Evolutionary conservation across 2,113 vertebrate genomes (phyloP).

Genomic region (Physeter macrocephalus): DNA sequence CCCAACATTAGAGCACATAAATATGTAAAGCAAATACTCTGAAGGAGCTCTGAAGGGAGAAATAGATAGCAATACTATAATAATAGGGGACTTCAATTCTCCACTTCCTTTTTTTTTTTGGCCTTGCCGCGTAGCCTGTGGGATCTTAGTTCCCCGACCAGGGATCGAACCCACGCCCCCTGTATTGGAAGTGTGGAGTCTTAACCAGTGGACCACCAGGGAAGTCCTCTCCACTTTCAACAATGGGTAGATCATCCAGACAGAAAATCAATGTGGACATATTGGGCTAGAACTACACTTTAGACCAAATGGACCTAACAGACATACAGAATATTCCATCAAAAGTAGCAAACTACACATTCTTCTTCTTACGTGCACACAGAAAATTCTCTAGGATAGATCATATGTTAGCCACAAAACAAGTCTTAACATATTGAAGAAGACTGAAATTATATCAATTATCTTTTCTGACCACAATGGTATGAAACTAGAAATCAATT

Average conservation of each 20-base stretch:
- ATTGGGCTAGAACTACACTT: background rate
- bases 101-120: no score
- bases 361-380: background rate
- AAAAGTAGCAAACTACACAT: background rate
- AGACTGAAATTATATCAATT: background rate
- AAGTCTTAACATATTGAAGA: background rate
- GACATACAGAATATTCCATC: background rate
- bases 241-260: background rate
- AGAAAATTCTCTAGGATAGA: background rate
- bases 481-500: background rate
- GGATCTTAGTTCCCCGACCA: no score
- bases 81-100: background rate
- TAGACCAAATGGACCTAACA: background rate
- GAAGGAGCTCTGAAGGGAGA: background rate
- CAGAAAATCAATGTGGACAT: background rate
- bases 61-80: background rate
- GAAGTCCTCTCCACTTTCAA: background rate
- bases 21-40: background rate
- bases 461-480: background rate
- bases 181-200: no score
- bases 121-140: accelerated
- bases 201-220: no score
- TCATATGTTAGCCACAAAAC: background rate
- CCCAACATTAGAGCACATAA: background rate
- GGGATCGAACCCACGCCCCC: no score